A percentile compares a stretch with the other conserved stretches of the same genome.
These are phyloP conservation scores for Ameiurus melas DNA, from an alignment of 2,113 vertebrate species.

Conservation along the genomic window DNA sequence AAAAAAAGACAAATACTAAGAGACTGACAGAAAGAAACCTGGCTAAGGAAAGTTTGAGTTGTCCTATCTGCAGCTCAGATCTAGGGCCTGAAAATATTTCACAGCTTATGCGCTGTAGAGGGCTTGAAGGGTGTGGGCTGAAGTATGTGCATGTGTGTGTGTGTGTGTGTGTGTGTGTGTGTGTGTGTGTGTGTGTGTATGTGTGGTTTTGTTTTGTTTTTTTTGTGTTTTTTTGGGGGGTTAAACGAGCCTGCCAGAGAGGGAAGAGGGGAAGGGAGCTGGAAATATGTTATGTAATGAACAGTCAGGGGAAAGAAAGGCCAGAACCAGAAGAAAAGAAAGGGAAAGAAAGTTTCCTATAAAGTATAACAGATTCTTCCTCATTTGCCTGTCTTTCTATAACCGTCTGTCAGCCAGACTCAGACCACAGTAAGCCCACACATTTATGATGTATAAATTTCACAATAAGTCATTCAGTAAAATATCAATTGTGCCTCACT, in stretches of 20 bases:
- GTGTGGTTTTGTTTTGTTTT: too few relatives aligned
- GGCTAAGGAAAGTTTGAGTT: conserved; percentile 63
- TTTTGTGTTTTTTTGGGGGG: too few relatives aligned
- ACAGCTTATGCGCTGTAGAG: conserved; percentile 65
- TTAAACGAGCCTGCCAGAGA: conserved; percentile 27
- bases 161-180: conserved; percentile 3
- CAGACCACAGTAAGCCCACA: neutral
- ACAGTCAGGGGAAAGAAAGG: conserved; percentile 58
- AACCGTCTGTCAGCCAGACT: conserved; percentile 21
- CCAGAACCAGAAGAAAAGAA: conserved; percentile 41
- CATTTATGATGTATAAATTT: conserved; percentile 9
- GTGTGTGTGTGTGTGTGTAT: neutral
- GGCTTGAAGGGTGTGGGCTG: conserved; percentile 13
- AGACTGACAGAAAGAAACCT: conserved; percentile 44
- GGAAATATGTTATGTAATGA: conserved; percentile 74
- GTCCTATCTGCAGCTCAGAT: conserved; percentile 65
- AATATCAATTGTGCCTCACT: neutral
- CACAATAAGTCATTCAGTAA: neutral
- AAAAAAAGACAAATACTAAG: conserved; percentile 11
- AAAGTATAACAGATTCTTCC: conserved; percentile 34
- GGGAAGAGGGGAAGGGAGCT: conserved; percentile 31
- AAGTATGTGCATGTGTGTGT: neutral
- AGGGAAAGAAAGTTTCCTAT: conserved; percentile 50
- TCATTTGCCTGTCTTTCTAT: conserved; percentile 43
- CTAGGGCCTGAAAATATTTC: conserved; percentile 66